Percentiles rank a stretch among this genome's conserved stretches.
phyloP scores from a whole-genome alignment of 2,113 vertebrate species.

The Varanus salvator region DNA sequence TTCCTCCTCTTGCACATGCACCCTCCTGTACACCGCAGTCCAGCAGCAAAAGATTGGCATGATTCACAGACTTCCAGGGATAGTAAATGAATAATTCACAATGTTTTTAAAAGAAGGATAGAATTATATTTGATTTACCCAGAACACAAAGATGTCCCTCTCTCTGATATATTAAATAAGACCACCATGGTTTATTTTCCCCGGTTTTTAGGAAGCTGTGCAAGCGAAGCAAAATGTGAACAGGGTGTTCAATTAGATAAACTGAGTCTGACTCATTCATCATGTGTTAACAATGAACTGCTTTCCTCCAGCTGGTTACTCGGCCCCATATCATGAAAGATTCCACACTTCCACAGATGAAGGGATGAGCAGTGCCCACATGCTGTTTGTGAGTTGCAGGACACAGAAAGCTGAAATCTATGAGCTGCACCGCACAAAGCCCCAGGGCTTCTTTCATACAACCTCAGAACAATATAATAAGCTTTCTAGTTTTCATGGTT shows the following conservation, averaged over 20 bases:
- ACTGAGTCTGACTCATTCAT: not conserved
- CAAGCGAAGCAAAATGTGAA: not conserved
- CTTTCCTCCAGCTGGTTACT: not conserved
- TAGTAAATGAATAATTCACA: not conserved
- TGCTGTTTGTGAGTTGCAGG: not conserved
- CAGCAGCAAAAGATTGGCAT: not conserved
- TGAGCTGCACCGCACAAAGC: not conserved
- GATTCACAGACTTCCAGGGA: not conserved
- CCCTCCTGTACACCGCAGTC: not conserved
- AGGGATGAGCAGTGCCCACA: not conserved
- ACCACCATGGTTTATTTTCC: not conserved
- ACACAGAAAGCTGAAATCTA: not conserved
- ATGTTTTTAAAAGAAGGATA: not conserved
- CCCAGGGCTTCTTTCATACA: not conserved
- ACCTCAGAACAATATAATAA: not conserved
- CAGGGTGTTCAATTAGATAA: not conserved
- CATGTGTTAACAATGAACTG: not conserved
- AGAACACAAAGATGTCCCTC: not conserved
- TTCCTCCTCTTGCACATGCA: too few species aligned
- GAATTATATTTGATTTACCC: not conserved
- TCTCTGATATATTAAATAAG: constrained; percentile 6
- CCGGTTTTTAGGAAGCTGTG: not conserved
- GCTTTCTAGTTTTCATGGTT: not conserved
- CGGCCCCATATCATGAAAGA: not conserved
- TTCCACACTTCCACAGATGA: not conserved